Evolutionary conservation across 2,888 invertebrate genomes (phyloP), one percentile per base, ranked within the genome.

Genomic region (Campaea margaritaria): DNA sequence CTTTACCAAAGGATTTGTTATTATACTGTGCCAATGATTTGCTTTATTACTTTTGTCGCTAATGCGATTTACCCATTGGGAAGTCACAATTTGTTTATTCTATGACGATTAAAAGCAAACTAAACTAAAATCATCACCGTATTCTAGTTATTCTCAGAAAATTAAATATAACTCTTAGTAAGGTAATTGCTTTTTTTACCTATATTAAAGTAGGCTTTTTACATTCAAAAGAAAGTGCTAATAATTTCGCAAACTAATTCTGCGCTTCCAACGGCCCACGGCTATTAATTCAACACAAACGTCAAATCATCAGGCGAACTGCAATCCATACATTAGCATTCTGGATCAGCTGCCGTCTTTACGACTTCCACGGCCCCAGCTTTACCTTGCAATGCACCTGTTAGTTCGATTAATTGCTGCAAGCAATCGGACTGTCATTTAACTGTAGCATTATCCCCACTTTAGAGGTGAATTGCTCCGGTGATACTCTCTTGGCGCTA

Each of bases 321-420:
- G 73, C 70, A 67, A 75, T 70, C 59, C 58, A 55, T 69, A 60
- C 59, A 67, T 69, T 69, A 67, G 61, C 31, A 61, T 52, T 46
- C 41, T 41, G 55, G 50, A 64, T 67, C 67, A 90, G 90, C 85
- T 90, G 91, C 82, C 68, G 79, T 87, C 83, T 92, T 92, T 71
- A 71, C 67, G 68, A 71, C 66, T 65, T 62, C 65, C 86, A 76
- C 63, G 65, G 70, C 72, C 76, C 85, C 86, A 85, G 84, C 85
- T 86, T 88, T 86, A 75, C 77, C 80, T 57, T 53, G 77, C 79
- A 74, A 65, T 76, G 82, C 89, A 90, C 89, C 90, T 91, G 89
- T 89, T 84, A 70, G 64, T 80, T 83, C 88, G 87, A 91, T 90
- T 89, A 88, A 90, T 88, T 80, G 79, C 74, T 74, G 68, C 68